phyloP scores from a whole-genome alignment of 2,113 vertebrate genomes.

The Otocyon megalotis region DNA sequence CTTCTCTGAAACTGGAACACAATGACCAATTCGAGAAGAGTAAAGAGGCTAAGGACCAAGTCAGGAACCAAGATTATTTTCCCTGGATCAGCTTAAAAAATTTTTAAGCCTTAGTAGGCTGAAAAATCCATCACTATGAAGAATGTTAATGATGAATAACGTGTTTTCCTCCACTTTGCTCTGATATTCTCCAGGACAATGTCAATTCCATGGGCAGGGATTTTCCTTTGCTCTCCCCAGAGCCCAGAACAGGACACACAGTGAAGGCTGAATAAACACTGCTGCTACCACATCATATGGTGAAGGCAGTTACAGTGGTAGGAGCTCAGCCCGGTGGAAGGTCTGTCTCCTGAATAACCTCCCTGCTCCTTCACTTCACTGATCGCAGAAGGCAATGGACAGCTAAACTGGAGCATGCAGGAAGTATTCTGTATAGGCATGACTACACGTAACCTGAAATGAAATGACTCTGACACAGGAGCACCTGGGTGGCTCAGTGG shows the following conservation, averaged over 20 bases:
- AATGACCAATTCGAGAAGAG: not conserved
- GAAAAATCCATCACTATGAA: not conserved
- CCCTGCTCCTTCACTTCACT: not conserved
- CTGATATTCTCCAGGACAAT: not conserved
- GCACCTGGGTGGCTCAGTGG: too few species aligned
- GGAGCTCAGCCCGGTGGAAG: not conserved
- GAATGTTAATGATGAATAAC: not conserved
- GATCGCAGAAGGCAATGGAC: not conserved
- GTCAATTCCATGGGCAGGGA: not conserved
- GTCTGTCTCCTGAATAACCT: not conserved
- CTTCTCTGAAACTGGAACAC: conserved; percentile 3
- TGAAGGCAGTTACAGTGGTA: not conserved
- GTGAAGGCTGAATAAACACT: not conserved
- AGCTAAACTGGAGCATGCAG: not conserved
- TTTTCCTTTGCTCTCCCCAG: not conserved
- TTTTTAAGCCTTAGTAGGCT: not conserved
- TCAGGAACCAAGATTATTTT: not conserved
- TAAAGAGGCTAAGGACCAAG: not conserved
- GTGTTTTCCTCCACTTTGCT: not conserved
- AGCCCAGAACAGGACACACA: not conserved
- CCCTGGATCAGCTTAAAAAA: not conserved
- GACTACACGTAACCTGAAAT: not conserved
- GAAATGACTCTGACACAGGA: not conserved
- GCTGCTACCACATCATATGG: not conserved
- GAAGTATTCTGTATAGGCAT: not conserved